Evolutionary conservation across 2,888 invertebrate genomes (phyloP), one percentile per base, ranked within the genome.

Genomic region (Galerucella calmariensis): DNA sequence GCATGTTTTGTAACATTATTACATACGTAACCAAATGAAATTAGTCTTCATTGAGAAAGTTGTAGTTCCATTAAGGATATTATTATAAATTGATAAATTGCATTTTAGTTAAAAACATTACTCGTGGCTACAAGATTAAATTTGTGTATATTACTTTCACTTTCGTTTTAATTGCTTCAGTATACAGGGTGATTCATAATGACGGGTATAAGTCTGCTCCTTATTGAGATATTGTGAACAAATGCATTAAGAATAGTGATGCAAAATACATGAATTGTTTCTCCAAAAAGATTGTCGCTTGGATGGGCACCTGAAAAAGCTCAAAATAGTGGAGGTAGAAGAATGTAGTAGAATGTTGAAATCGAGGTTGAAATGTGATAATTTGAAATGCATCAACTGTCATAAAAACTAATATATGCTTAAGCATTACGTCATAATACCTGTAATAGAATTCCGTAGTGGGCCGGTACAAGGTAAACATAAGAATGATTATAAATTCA

Each of bases 381-480:
- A 62, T 62, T 62, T 62, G 20, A 41, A 41, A 62, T 62, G 62
- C n/a, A 35, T 41, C 62, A 62, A 9, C 62, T 62, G 62, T 35
- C n/a, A 62, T 9, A 62, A 41, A 41, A n/a, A 62, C 62, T 62
- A 41, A n/a, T 53, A 62, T 63, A 41, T 44, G 44, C 11, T 61
- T 8, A 61, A 61, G 5, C 11, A 41, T 65, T 65, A 65, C 63
- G 46, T 65, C 63, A 65, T 65, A 12, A 27, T 65, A 65, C 63
- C 46, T 65, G 63, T 65, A 65, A 65, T 65, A 46, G 63, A 16
- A 65, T 65, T 44, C 63, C 46, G 20, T 20, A 65, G 63, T 65
- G 63, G 63, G 63, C 46, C 8, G 63, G 63, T 65, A 65, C 63
- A 65, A 65, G 63, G 63, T 65, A 65, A 65, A 65, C 16, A 48